phyloP scores from a whole-genome alignment of 2,113 vertebrate genomes.

The Monopterus albus region DNA sequence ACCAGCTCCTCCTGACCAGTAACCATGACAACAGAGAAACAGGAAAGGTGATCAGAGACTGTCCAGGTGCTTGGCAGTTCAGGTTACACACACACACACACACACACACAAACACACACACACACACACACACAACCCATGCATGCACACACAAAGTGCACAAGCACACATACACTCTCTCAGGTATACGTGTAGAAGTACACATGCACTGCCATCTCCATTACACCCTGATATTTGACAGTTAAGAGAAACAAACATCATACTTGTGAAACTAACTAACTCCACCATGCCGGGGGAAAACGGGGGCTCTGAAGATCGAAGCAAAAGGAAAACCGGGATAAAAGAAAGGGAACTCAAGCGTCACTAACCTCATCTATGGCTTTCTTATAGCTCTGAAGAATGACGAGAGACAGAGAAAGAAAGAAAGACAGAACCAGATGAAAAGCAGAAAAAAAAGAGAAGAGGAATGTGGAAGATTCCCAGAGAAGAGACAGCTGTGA shows the following conservation, averaged over 20 bases:
- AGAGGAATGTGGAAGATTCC: constrained; percentile 38
- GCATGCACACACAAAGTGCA: constrained; percentile 19
- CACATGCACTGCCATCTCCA: constrained; percentile 43
- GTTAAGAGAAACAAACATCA: neutral
- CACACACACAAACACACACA: neutral
- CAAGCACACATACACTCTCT: constrained; percentile 16
- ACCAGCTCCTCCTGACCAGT: constrained; percentile 77
- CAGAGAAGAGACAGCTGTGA: constrained; percentile 36
- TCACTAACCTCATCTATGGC: constrained; percentile 98
- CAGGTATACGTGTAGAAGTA: constrained; percentile 56
- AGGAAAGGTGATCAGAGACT: constrained; percentile 65
- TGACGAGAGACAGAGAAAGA: constrained; percentile 72
- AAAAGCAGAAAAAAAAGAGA: constrained; percentile 53
- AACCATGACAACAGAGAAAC: constrained; percentile 63
- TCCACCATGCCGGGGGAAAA: constrained; percentile 62
- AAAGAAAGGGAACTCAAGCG: constrained; percentile 38
- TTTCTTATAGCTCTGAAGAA: constrained; percentile 96
- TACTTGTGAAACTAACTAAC: constrained; percentile 22
- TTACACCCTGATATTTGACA: neutral
- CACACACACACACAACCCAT: neutral
- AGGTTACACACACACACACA: constrained; percentile 4
- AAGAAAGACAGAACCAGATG: constrained; percentile 48
- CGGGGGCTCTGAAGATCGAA: constrained; percentile 24
- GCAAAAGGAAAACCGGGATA: constrained; percentile 30
- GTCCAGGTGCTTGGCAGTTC: constrained; percentile 50